Evolutionary conservation across 2,888 invertebrate genomes (phyloP), one percentile per base, ranked within the genome.

Genomic region (Zeuzera pyrina): DNA sequence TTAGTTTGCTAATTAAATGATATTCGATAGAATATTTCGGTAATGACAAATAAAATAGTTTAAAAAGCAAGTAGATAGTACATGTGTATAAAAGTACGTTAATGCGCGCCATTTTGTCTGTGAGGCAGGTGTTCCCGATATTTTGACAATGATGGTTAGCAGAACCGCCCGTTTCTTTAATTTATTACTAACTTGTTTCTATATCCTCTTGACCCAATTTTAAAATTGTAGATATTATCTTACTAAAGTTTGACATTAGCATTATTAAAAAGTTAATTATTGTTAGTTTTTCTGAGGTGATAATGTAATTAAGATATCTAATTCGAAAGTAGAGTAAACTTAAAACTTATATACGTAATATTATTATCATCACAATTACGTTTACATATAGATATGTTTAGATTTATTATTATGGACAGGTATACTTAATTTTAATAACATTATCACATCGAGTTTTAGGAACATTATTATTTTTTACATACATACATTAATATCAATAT

Each of bases 71-170:
- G n/a, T n/a, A n/a, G n/a, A n/a, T n/a, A n/a, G n/a, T n/a, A n/a
- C n/a, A n/a, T n/a, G n/a, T n/a, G 14, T 28, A 28, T 4, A 38
- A 49, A 64, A 65, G 65, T 67, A 57, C 60, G 67, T 73, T 70
- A 68, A 59, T 34, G n/a, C 26, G 67, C 73, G 74, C 69, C 78
- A 53, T 55, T 56, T 62, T 61, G 77, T 78, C 78, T 79, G 41
- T 50, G 35, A 56, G 56, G 67, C 81, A 81, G 79, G 78, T 83
- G 81, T 52, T 63, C 49, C 64, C 60, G 67, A 69, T 83, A 77
- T 83, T 81, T 81, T 79, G 81, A 83, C 79, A 78, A 73, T 62
- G 67, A 70, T 71, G 77, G 65, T 81, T 78, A 81, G 76, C 73
- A 73, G 74, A 77, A 72, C 71, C 74, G 61, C 74, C 74, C 66